phyloP scores from a whole-genome alignment of 2,797 vertebrate species.

The Halcyon smyrnensis region DNA sequence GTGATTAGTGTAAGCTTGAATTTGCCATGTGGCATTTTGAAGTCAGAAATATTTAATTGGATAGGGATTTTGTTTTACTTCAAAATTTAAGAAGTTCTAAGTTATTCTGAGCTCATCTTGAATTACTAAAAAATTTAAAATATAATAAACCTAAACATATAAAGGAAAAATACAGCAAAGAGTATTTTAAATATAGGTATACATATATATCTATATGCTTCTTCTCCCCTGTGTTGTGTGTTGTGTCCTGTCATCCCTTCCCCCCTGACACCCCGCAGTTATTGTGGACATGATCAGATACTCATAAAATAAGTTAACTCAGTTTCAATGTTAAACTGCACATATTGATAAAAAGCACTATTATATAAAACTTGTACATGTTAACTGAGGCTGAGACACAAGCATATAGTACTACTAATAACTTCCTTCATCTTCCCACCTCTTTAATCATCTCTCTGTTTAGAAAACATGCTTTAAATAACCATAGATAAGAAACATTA shows the following conservation, averaged over 20 bases:
- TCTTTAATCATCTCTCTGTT: not conserved
- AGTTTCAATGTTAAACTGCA: not conserved
- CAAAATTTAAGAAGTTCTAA: not conserved
- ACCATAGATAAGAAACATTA: not conserved
- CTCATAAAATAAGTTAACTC: not conserved
- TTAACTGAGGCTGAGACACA: not conserved
- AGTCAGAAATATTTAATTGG: slow-evolving; percentile 11
- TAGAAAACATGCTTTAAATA: not conserved
- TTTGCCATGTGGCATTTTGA: not conserved
- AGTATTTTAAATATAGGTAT: not conserved
- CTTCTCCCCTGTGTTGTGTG: too few relatives aligned
- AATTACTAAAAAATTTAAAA: not conserved
- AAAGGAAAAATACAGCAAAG: not conserved
- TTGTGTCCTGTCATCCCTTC: too few relatives aligned
- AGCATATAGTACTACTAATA: not conserved
- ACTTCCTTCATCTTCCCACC: not conserved
- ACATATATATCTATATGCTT: not conserved
- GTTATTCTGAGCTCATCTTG: not conserved
- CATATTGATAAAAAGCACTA: not conserved
- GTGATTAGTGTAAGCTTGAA: not conserved
- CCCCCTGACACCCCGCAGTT: not conserved
- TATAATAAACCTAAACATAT: not conserved
- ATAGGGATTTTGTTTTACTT: not conserved
- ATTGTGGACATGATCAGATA: not conserved
- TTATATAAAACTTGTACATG: not conserved